A percentile compares a stretch with the other conserved stretches of the same genome.
Evolutionary conservation across 53 echinoderm and acorn worm species (phyloP).

Genomic region (Patiria pectinifera): DNA sequence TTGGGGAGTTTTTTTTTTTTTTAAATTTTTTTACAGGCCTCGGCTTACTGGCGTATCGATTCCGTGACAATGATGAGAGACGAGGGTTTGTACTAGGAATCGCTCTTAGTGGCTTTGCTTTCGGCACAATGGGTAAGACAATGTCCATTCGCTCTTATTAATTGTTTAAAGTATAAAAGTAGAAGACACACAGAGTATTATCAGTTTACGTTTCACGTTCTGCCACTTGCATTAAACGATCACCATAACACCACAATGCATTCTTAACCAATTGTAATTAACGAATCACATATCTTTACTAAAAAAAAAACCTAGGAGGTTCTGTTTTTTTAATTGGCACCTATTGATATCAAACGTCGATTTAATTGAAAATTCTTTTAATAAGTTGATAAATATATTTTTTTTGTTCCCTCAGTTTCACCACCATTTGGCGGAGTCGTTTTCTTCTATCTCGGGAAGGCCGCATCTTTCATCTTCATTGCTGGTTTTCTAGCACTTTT

Average conservation of each 20-base stretch:
- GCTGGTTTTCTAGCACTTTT: background rate
- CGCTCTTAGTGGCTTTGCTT: constrained; percentile 70
- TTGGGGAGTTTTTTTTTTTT: background rate
- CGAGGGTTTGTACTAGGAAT: constrained; percentile 69
- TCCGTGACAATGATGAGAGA: constrained; percentile 68
- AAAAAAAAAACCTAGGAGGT: no score
- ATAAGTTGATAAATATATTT: background rate
- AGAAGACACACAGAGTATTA: no score
- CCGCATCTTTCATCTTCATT: background rate
- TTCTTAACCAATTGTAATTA: no score
- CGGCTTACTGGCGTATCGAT: constrained; percentile 66
- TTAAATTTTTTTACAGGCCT: constrained; percentile 56
- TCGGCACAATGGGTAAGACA: constrained; percentile 63
- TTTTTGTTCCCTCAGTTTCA: background rate
- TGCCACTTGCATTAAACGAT: no score
- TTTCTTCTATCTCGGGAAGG: constrained; percentile 5
- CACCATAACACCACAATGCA: no score
- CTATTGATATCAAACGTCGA: no score
- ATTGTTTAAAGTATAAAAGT: no score
- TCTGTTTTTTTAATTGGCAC: no score
- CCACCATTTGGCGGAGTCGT: constrained; percentile 31
- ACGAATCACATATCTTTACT: no score
- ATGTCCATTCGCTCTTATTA: no score
- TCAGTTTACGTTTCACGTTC: no score
- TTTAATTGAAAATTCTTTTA: background rate